These are phyloP conservation scores for Apodemus speciosus DNA, from an alignment of 2,113 vertebrate species.

Conservation along the genomic window DNA sequence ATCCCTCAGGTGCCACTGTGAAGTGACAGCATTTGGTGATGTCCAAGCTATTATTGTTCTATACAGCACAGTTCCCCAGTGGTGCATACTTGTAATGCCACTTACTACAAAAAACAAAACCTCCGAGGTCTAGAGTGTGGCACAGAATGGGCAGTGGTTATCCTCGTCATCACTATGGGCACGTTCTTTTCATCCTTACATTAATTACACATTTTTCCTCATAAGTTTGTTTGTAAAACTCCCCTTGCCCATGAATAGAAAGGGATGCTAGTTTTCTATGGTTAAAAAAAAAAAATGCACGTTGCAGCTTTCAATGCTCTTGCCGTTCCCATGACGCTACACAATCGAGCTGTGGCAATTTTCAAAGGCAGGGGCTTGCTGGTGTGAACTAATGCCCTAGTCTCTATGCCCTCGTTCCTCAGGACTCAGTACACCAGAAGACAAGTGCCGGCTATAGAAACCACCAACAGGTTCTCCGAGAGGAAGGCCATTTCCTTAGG, in stretches of 20 bases:
- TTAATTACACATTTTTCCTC: background rate
- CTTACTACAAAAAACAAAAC: accelerated
- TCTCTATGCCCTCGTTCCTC: background rate
- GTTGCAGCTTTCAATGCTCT: too few relatives aligned
- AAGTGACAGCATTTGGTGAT: background rate
- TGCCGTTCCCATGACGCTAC: too few relatives aligned
- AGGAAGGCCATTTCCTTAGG: constrained; percentile 82
- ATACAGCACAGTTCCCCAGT: background rate
- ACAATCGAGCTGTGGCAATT: accelerated
- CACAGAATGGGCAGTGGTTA: accelerated
- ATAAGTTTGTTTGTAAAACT: background rate
- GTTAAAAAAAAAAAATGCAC: background rate
- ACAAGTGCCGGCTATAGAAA: constrained; percentile 79
- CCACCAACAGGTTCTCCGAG: constrained; percentile 67
- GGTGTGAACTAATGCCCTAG: background rate
- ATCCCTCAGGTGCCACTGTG: too few relatives aligned
- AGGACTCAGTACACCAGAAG: constrained; percentile 94
- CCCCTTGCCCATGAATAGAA: background rate
- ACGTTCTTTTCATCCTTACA: accelerated
- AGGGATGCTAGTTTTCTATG: background rate
- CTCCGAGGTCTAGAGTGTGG: accelerated
- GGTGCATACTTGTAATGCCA: accelerated
- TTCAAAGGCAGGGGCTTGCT: background rate
- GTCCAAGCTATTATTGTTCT: background rate
- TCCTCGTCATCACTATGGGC: accelerated